These are phyloP conservation scores for Epistrophella euchroma DNA, from an alignment of 2,888 invertebrate species.

Conservation along the genomic window DNA sequence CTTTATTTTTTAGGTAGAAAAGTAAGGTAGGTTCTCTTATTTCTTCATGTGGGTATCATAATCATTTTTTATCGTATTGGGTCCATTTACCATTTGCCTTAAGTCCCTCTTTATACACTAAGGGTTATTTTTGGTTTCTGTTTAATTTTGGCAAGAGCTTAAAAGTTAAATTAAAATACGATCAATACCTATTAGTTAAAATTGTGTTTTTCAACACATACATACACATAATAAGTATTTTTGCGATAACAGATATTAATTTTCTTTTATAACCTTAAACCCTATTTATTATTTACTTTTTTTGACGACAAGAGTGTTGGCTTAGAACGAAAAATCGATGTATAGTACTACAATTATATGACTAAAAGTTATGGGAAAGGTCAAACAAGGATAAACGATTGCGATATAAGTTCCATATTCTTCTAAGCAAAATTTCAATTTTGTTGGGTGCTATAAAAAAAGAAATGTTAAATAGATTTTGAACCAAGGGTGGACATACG, in stretches of 20 bases:
- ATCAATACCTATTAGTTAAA: neutral
- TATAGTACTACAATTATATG: too few relatives aligned
- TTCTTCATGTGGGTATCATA: neutral
- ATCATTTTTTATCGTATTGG: neutral
- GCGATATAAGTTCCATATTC: too few relatives aligned
- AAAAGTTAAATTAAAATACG: neutral
- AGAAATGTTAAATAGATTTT: too few relatives aligned
- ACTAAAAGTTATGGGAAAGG: too few relatives aligned
- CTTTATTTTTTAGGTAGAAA: too few relatives aligned
- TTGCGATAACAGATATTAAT: neutral
- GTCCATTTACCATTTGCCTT: neutral
- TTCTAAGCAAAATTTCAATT: too few relatives aligned
- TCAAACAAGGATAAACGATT: too few relatives aligned
- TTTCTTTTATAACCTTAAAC: neutral
- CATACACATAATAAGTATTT: neutral
- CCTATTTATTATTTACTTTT: neutral
- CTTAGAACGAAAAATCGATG: neutral
- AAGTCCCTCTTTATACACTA: neutral
- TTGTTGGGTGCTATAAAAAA: too few relatives aligned
- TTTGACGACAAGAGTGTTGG: neutral
- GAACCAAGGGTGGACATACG: too few relatives aligned
- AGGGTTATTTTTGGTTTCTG: neutral
- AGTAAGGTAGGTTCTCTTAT: neutral
- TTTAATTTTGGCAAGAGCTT: neutral
- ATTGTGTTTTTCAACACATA: conserved; percentile 1